Base-by-base conservation (phyloP, 2,797 vertebrate genomes). In the Anguilla pacifica region DNA sequence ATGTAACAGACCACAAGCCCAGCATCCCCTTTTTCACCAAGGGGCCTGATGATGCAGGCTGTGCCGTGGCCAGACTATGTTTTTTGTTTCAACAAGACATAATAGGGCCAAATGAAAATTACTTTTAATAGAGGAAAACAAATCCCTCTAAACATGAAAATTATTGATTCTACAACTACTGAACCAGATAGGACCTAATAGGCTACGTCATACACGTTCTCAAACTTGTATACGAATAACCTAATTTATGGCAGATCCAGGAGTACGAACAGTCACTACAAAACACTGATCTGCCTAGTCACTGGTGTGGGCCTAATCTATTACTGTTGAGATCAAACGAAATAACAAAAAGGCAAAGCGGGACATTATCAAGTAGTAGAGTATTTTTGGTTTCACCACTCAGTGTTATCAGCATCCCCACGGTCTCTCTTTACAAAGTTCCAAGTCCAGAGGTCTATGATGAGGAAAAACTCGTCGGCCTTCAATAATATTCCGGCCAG, bases 391-490 rank as follows among this genome's bases (percentile, higher is more conserved):
- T 22, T 77, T 15, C 35, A 35, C 35, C 17, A 6, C 39, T 19
- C 13, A 35, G 15, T 72, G 25, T 74, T 74, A 74, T 77, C 74
- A 77, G 43, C 19, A 17, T 84, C 19, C 31, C 46, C 6, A 53
- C 15, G 74, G 7, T 31, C 43, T 46, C n/a, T 53, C 25, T 22
- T 31, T 35, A n/a, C 49, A 85, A 88, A 88, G 61, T 51, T 53
- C 46, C 28, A 84, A 70, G 46, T 87, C 53, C 59, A 84, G 79
- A 22, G 3, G 28, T 72, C 39, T 57, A 86, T n/a, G 61, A 9
- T 67, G 61, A 77, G 46, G 79, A 84, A 82, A 59, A 15, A 43
- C 39, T 46, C 53, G 25, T 53, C 31, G 31, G 70, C 28, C 25
- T 31, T 72, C 70, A 35, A 13, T 31, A 72, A 3, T 9, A 72